A percentile compares a stretch with the other conserved stretches of the same genome.
phyloP scores from a whole-genome alignment of 1,140 invertebrate species.

The Bombyx mori region ASM3026992v2 NC_085113.1:8032501-8033000 shows the following conservation, averaged over 20 bases:
- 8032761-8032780: neutral
- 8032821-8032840: slow-evolving; percentile 19
- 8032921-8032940: slow-evolving; percentile 87
- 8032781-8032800: slow-evolving; percentile 44
- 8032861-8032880: slow-evolving; percentile 78
- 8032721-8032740: neutral
- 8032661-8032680: no score
- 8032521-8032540: slow-evolving; percentile 46
- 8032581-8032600: no score
- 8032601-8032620: no score
- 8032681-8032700: no score
- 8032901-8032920: slow-evolving; percentile 92
- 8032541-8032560: slow-evolving; percentile 28
- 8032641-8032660: no score
- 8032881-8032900: slow-evolving; percentile 90
- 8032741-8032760: slow-evolving; percentile 3
- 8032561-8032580: no score
- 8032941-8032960: slow-evolving; percentile 82
- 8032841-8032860: slow-evolving; percentile 29
- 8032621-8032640: no score
- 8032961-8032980: slow-evolving; percentile 91
- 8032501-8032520: slow-evolving; percentile 36
- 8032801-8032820: slow-evolving; percentile 28
- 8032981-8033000: slow-evolving; percentile 88
- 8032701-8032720: no score